phyloP scores from a whole-genome alignment of 2,888 invertebrate genomes.

The Torymus auratus region DNA sequence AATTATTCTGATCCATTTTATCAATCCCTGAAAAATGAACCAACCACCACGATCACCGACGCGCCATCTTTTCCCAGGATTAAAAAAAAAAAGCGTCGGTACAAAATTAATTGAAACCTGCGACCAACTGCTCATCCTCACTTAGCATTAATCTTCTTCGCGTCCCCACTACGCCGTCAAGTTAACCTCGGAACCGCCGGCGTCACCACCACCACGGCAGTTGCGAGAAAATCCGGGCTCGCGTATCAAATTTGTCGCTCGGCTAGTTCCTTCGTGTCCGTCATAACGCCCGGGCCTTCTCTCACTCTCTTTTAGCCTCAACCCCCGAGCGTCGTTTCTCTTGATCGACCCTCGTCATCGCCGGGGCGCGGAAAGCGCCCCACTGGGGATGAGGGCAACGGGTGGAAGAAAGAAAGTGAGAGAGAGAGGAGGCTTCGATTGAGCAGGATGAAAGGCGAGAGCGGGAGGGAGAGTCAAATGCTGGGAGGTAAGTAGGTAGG shows the following conservation, averaged over 20 bases:
- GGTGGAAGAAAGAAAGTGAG: neutral
- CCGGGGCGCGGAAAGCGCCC: neutral
- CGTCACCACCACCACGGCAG: neutral
- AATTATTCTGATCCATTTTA: too few species aligned
- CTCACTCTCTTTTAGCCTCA: neutral
- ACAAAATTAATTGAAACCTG: slow-evolving; percentile 11
- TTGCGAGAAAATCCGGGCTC: slow-evolving; percentile 13
- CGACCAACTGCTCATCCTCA: neutral
- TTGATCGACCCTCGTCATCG: slow-evolving; percentile 45
- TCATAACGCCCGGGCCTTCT: neutral
- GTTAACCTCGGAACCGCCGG: too few species aligned
- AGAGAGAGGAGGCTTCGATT: neutral
- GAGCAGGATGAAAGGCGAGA: too few species aligned
- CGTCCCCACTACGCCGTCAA: neutral
- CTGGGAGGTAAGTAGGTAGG: too few species aligned
- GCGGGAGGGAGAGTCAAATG: too few species aligned
- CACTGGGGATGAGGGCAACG: neutral
- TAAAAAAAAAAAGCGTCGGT: too few species aligned
- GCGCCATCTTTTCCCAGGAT: too few species aligned
- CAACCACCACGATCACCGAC: too few species aligned
- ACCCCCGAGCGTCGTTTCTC: neutral
- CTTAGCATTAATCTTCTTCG: neutral
- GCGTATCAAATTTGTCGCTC: slow-evolving; percentile 36
- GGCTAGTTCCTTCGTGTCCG: slow-evolving; percentile 14
- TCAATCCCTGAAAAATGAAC: too few species aligned